Percentiles rank a stretch among this genome's conserved stretches.
Evolutionary conservation across 64 coral and sea anemone genomes (phyloP).

Genomic region (Stichodactyla mertensii): DNA sequence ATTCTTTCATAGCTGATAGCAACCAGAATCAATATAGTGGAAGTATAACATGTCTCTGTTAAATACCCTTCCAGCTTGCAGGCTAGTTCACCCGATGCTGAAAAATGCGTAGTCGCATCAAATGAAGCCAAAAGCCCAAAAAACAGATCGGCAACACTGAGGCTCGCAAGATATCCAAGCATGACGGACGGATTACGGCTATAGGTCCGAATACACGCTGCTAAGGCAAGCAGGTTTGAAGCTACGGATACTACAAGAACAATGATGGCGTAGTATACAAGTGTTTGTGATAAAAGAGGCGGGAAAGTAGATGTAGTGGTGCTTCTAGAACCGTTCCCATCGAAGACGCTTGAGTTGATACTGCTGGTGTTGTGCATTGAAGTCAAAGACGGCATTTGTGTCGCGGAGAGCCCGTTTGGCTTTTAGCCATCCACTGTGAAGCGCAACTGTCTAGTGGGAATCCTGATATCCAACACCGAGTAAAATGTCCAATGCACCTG

Average conservation of each 20-base stretch:
- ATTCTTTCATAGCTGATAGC: constrained; percentile 76
- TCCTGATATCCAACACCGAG: not conserved
- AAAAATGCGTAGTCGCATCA: constrained; percentile 49
- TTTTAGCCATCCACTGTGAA: not conserved
- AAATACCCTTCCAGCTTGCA: constrained; percentile 75
- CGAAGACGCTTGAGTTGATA: not conserved
- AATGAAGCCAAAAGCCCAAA: constrained; percentile 63
- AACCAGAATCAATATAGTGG: constrained; percentile 56
- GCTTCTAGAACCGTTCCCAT: not conserved
- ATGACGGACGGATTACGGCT: constrained; percentile 36
- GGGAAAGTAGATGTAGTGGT: not conserved
- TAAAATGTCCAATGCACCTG: not conserved
- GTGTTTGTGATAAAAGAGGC: not conserved
- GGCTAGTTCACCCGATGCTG: constrained; percentile 34
- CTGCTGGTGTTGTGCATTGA: not conserved
- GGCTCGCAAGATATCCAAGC: constrained; percentile 65
- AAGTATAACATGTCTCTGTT: constrained; percentile 66
- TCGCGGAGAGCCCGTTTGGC: not conserved
- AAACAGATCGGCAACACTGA: constrained; percentile 58
- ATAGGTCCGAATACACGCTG: constrained; percentile 66
- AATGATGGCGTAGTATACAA: constrained; percentile 36
- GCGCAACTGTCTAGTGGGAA: not conserved
- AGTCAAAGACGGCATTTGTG: not conserved
- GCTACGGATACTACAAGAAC: constrained; percentile 44
- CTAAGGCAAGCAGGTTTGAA: constrained; percentile 56